Base-by-base conservation (phyloP, 2,797 vertebrate genomes). In the Pagetopsis macropterus region DNA sequence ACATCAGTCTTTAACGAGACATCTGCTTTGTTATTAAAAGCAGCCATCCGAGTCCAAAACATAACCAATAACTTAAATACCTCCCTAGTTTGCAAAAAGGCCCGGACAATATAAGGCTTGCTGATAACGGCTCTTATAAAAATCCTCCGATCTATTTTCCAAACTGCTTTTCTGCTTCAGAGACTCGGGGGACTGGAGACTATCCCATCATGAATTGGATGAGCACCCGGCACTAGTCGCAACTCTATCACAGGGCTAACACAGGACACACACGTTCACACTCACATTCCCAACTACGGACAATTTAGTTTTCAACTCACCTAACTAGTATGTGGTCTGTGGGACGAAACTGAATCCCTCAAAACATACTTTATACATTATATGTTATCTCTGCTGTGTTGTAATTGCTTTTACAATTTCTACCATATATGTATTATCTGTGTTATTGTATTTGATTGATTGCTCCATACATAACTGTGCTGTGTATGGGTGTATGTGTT, bases 181-280 rank as follows among this genome's bases (percentile, higher is more conserved):
- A 13, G 46, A 63, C 43, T 65, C n/a, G 2, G 5, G 44, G 54
- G 62, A 63, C 6, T 13, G 19, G 8, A 74, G 56, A 68, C 58
- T 23, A 46, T 67, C 54, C 54, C 51, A 55, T 70, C 23, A 57
- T 33, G 49, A 71, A 58, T 21, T 64, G 52, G 59, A 44, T 67
- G 54, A 48, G 49, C 50, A 57, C 21, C 3, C 14, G 43, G 55
- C 64, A 77, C 44, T 19, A 33, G 43, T 76, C 12, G 2, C 16
- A 63, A 44, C 44, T 72, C 51, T 21, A 65, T 67, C 57, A 62
- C 61, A 55, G 13, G 31, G 13, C 43, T 68, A 69, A 78, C 50
- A 49, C 59, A 59, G 65, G 50, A 62, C 52, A 65, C 64, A 68
- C 55, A 69, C 58, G 59, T 70, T 57, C 73, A 64, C 76, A 76